A percentile compares a stretch with the other conserved stretches of the same genome.
Evolutionary conservation across 2,888 invertebrate genomes (phyloP).

Genomic region (Epinotia demarniana): DNA sequence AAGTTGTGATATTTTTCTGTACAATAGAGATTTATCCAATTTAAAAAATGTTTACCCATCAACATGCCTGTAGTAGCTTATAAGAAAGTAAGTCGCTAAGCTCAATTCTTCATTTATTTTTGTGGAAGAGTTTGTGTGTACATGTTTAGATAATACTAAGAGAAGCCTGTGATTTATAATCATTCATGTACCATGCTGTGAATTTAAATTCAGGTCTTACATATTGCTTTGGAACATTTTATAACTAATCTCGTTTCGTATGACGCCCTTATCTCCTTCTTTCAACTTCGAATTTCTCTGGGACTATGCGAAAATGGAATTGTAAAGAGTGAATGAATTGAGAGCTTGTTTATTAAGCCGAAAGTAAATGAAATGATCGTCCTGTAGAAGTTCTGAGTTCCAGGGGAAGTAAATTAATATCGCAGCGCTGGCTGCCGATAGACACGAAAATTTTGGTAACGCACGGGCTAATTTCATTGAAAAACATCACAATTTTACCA

Average conservation of each 20-base stretch:
- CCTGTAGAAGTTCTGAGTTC: constrained; percentile 46
- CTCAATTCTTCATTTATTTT: constrained; percentile 78
- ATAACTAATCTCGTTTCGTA: constrained; percentile 51
- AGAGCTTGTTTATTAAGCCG: constrained; percentile 11
- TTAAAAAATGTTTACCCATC: constrained; percentile 49
- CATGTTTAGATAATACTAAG: constrained; percentile 80
- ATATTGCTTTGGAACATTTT: constrained; percentile 53
- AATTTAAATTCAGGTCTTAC: constrained; percentile 64
- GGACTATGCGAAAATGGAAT: constrained; percentile 50
- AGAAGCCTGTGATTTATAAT: constrained; percentile 77
- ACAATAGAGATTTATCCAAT: constrained; percentile 56
- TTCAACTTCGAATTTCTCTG: constrained; percentile 56
- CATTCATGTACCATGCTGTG: constrained; percentile 69
- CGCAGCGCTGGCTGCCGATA: constrained; percentile 47
- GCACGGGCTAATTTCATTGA: constrained; percentile 64
- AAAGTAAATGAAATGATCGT: constrained; percentile 38
- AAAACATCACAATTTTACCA: constrained; percentile 84
- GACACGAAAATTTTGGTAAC: constrained; percentile 48
- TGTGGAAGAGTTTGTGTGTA: constrained; percentile 80
- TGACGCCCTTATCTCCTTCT: constrained; percentile 51
- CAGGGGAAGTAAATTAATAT: constrained; percentile 46
- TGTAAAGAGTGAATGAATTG: constrained; percentile 45
- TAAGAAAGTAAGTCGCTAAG: constrained; percentile 76
- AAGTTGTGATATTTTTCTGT: constrained; percentile 83
- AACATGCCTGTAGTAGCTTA: constrained; percentile 62